Conservation (phyloP, 1,140 invertebrate genomes). For the Paralvinella palmiformis region DNA sequence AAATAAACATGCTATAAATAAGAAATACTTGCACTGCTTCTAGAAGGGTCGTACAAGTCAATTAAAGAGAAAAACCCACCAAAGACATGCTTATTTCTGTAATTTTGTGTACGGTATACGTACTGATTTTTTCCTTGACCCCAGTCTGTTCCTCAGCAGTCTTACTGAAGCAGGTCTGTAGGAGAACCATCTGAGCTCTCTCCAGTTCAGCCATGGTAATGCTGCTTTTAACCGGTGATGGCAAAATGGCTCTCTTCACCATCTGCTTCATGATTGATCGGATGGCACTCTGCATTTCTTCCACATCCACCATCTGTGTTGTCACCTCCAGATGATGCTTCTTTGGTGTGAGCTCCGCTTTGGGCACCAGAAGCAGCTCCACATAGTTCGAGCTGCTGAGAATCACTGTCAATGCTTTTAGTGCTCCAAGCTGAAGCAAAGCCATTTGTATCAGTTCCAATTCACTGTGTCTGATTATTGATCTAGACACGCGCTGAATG, state of each 20-base stretch:
- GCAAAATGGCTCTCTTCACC: slow-evolving; percentile 40
- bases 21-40: no score
- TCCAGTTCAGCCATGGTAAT: slow-evolving; percentile 47
- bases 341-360: slow-evolving; percentile 20
- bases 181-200: slow-evolving; percentile 35
- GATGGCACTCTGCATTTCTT: slow-evolving; percentile 32
- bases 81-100: no score
- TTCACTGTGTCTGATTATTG: no score
- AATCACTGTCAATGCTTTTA: slow-evolving; percentile 56
- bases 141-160: slow-evolving; percentile 35
- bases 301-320: neutral
- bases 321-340: neutral
- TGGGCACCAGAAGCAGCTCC: slow-evolving; percentile 57
- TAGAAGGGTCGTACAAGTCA: no score
- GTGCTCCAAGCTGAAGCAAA: slow-evolving; percentile 56
- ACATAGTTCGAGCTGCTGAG: slow-evolving; percentile 54
- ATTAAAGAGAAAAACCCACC: no score
- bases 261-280: slow-evolving; percentile 43
- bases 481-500: no score
- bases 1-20: no score
- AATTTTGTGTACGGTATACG: no score
- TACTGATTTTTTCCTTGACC: slow-evolving; percentile 32
- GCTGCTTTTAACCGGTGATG: slow-evolving; percentile 52
- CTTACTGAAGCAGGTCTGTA: slow-evolving; percentile 50
- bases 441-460: slow-evolving; percentile 43